These are phyloP conservation scores for Caenorhabditis remanei DNA, from an alignment of 1,140 invertebrate genomes.

Conservation along the genomic window DNA sequence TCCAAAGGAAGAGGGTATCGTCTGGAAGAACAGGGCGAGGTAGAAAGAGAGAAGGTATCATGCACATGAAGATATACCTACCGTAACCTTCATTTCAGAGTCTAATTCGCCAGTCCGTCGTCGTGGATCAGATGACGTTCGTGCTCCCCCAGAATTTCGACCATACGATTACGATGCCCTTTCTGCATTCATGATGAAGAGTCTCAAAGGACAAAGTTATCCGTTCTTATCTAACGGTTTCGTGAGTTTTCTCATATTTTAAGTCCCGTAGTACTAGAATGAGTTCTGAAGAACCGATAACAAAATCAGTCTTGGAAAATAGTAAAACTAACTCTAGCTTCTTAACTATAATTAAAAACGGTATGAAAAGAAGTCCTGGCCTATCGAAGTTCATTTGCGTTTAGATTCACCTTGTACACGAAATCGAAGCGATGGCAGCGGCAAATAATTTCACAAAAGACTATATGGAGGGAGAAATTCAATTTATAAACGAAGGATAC, in stretches of 20 bases:
- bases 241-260: neutral
- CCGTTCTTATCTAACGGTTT: conserved; percentile 11
- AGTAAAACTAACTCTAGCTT: neutral
- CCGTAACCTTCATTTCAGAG: conserved; percentile 2
- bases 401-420: conserved; percentile 34
- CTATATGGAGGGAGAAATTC: conserved; percentile 31
- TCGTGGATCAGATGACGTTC: conserved; percentile 6
- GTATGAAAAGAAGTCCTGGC: neutral
- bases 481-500: conserved; percentile 32
- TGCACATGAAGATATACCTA: neutral
- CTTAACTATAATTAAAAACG: neutral
- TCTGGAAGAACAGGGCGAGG: neutral
- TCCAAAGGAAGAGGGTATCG: conserved; percentile 3
- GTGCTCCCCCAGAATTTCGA: conserved; percentile 14
- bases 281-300: too few relatives aligned
- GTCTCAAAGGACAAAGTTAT: conserved; percentile 8
- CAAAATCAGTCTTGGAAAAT: too few relatives aligned
- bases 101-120: neutral
- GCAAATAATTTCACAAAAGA: conserved; percentile 12
- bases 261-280: too few relatives aligned
- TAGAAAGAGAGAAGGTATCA: conserved; percentile 13
- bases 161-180: neutral
- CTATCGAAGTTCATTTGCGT: too few relatives aligned
- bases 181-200: neutral
- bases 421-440: neutral